These are phyloP conservation scores for Hedya salicella DNA, from an alignment of 2,888 invertebrate species.

Conservation along the genomic window DNA sequence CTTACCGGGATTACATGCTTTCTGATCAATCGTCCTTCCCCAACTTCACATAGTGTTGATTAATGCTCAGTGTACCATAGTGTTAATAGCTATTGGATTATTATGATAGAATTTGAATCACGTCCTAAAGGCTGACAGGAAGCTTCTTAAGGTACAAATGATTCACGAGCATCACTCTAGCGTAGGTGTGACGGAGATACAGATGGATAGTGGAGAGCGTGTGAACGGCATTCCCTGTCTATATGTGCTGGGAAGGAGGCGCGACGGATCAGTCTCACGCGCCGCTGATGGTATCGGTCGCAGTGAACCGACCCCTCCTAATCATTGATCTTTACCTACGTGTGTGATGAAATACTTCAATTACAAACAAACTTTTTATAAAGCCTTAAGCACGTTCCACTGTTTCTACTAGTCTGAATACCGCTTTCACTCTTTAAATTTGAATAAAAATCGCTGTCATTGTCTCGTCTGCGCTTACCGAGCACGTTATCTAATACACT, in stretches of 20 bases:
- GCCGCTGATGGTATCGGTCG: slow-evolving; percentile 69
- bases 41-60: slow-evolving; percentile 58
- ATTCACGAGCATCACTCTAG: slow-evolving; percentile 61
- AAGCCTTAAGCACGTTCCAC: slow-evolving; percentile 44
- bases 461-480: slow-evolving; percentile 73
- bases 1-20: slow-evolving; percentile 71
- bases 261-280: slow-evolving; percentile 74
- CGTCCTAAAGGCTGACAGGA: slow-evolving; percentile 18
- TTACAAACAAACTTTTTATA: slow-evolving; percentile 44
- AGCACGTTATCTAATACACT: slow-evolving; percentile 77
- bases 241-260: slow-evolving; percentile 55
- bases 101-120: slow-evolving; percentile 31
- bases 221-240: slow-evolving; percentile 60
- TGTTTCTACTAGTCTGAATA: slow-evolving; percentile 46
- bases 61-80: slow-evolving; percentile 49
- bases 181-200: slow-evolving; percentile 64
- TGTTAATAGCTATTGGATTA: slow-evolving; percentile 37
- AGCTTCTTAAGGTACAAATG: slow-evolving; percentile 47
- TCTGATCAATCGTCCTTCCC: slow-evolving; percentile 62
- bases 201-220: slow-evolving; percentile 64
- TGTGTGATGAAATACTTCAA: slow-evolving; percentile 56
- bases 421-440: slow-evolving; percentile 72
- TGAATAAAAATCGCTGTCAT: slow-evolving; percentile 69
- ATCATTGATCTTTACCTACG: slow-evolving; percentile 68
- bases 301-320: slow-evolving; percentile 60